Conservation (phyloP, 2,797 vertebrate species). For the Austrolebias charrua region DNA sequence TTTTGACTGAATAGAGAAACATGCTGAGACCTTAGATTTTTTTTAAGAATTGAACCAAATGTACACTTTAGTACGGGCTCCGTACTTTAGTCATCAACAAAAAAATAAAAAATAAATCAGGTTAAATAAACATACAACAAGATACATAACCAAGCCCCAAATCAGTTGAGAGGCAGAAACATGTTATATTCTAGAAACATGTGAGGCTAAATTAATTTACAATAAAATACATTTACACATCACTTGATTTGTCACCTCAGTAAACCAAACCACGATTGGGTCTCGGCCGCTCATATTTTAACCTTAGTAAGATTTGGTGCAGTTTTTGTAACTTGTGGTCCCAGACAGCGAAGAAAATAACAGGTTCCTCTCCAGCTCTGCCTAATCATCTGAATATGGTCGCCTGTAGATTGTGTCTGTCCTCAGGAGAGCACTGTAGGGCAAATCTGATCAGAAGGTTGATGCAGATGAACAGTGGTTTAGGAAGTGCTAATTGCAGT, state of each 20-base stretch:
- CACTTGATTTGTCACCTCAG: not conserved
- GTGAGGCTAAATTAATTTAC: not conserved
- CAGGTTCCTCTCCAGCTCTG: not conserved
- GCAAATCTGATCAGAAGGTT: not conserved
- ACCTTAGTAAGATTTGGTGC: no score
- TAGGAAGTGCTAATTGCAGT: not conserved
- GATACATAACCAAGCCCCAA: not conserved
- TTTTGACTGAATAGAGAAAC: not conserved
- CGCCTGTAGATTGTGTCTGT: no score
- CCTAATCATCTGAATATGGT: not conserved
- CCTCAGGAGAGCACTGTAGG: not conserved
- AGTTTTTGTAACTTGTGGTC: no score
- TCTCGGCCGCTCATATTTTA: not conserved
- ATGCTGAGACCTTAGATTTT: not conserved
- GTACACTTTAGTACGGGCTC: no score
- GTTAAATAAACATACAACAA: not conserved
- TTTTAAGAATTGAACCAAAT: not conserved
- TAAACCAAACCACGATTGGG: not conserved
- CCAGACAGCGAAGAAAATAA: no score
- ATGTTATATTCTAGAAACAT: not conserved
- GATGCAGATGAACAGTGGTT: not conserved
- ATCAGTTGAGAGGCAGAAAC: not conserved
- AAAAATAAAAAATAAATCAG: not conserved
- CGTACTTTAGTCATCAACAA: no score
- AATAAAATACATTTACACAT: not conserved